Evolutionary conservation across 2,113 vertebrate genomes (phyloP).

Genomic region (Morphnarchus princeps): DNA sequence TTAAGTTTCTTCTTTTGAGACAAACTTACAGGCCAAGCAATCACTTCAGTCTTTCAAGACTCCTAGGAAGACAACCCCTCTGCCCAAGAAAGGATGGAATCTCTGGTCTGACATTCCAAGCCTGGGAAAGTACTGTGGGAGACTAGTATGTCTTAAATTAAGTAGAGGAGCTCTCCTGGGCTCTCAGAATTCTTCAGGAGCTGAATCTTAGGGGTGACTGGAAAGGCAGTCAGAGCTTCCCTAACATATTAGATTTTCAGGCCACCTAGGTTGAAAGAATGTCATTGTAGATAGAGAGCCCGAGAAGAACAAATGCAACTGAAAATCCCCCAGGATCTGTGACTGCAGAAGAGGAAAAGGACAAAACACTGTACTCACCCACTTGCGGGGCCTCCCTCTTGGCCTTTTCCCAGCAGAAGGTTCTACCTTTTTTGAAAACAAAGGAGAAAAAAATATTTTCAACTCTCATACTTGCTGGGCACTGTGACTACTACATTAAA

Average conservation of each 20-base stretch:
- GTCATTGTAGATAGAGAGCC: background rate
- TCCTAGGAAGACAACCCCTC: background rate
- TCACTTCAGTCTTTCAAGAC: background rate
- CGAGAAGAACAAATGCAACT: background rate
- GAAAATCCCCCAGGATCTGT: background rate
- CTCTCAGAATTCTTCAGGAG: background rate
- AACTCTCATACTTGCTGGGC: background rate
- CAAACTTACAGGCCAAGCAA: background rate
- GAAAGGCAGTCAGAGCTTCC: background rate
- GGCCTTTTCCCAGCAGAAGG: conserved; percentile 22
- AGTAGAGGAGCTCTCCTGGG: background rate
- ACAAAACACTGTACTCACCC: conserved; percentile 13
- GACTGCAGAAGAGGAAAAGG: background rate
- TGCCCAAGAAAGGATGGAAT: background rate
- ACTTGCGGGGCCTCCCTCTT: conserved; percentile 65
- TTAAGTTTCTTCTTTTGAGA: background rate
- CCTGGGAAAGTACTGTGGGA: background rate
- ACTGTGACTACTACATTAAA: background rate
- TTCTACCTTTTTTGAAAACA: conserved; percentile 30
- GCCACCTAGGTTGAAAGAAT: background rate
- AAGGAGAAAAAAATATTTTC: background rate
- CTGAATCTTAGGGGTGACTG: background rate
- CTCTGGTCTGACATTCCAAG: background rate
- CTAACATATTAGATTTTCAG: background rate
- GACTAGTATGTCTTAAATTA: background rate